These are phyloP conservation scores for Hesperophylax magnus DNA, from an alignment of 1,140 invertebrate species.

Conservation along the genomic window DNA sequence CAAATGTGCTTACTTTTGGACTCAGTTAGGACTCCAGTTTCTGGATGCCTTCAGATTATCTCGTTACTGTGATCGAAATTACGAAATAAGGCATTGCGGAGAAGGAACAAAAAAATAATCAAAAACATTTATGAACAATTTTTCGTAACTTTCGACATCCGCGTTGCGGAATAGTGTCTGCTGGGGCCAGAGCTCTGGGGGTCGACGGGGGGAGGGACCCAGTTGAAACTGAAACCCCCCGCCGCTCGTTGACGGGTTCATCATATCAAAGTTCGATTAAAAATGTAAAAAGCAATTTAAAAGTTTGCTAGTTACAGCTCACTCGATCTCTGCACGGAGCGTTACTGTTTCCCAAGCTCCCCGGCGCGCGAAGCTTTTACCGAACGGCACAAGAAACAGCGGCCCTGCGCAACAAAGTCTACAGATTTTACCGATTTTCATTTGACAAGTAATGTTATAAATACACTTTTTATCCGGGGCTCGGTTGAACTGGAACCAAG, in stretches of 20 bases:
- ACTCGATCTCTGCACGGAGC: constrained; percentile 44
- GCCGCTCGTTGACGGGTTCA: constrained; percentile 56
- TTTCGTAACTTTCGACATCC: constrained; percentile 18
- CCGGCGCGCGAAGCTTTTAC: not conserved
- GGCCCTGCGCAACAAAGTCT: not conserved
- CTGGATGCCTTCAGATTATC: not conserved
- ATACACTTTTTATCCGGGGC: not conserved
- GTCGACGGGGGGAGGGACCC: not conserved
- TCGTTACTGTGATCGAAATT: not conserved
- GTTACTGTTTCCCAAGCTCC: not conserved
- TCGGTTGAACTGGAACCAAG: not conserved
- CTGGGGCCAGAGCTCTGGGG: not conserved
- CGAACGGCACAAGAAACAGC: not conserved
- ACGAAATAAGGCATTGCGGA: not conserved
- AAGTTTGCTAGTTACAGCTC: constrained; percentile 57
- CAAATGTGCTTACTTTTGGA: too few relatives aligned
- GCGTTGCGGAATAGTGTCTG: constrained; percentile 2
- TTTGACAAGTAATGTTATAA: not conserved
- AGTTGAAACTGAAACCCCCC: constrained; percentile 50
- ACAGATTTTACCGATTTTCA: not conserved
- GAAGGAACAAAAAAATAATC: not conserved
- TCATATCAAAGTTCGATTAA: constrained; percentile 59
- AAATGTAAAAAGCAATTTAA: constrained; percentile 59
- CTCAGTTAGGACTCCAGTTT: not conserved
- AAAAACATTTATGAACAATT: constrained; percentile 16